Conservation (phyloP, 2,888 invertebrate species). For the Lochmaea capreae region DNA sequence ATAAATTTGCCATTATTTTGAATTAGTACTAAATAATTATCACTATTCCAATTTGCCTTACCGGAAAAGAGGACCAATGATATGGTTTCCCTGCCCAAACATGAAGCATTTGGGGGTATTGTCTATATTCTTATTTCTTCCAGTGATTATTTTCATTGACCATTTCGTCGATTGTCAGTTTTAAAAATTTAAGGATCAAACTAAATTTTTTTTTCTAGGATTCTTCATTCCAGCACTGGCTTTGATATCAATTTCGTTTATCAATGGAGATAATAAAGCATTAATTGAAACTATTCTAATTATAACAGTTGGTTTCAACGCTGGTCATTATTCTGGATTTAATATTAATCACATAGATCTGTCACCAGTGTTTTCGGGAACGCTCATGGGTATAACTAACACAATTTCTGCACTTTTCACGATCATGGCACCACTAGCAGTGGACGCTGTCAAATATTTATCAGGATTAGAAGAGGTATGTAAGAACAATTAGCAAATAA, state of each 20-base stretch:
- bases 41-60: too few species aligned
- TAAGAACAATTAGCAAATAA: background rate
- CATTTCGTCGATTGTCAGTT: too few species aligned
- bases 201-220: conserved; percentile 58
- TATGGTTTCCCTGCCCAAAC: background rate
- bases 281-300: conserved; percentile 76
- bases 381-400: conserved; percentile 87
- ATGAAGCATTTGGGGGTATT: background rate
- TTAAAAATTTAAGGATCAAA: background rate
- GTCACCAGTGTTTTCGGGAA: conserved; percentile 85
- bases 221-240: conserved; percentile 74
- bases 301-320: conserved; percentile 80
- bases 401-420: conserved; percentile 81
- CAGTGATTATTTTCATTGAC: too few species aligned
- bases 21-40: too few species aligned
- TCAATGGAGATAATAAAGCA: conserved; percentile 65
- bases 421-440: conserved; percentile 81
- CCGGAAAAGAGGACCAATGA: too few species aligned
- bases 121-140: background rate
- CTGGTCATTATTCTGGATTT: conserved; percentile 80
- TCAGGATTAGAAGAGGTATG: conserved; percentile 40
- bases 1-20: too few species aligned
- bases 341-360: conserved; percentile 85
- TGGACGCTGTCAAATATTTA: conserved; percentile 70
- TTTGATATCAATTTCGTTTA: conserved; percentile 70